Base-by-base conservation (phyloP, 2,888 invertebrate species). In the Rhyacophila evoluta region DNA sequence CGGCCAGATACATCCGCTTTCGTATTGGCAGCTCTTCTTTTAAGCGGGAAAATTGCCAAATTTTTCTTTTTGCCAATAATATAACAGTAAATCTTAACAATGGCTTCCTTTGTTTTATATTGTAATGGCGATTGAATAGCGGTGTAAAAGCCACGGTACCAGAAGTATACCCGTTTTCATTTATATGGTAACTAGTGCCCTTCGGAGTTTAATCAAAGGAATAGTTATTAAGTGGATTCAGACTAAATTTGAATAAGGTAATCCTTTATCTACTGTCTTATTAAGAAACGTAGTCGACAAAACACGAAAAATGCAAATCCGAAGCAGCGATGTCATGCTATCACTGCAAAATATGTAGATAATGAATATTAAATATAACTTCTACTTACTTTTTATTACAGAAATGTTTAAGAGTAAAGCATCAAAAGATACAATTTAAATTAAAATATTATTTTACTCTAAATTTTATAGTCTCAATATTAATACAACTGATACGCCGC, bases 121-220 rank as follows among this genome's bases (percentile, higher is more conserved):
- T 55, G 19, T 55, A 55, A 19, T 6, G 10, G 25, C 19, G 19
- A 55, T 55, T 19, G 25, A 55, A 25, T 55, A 25, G 55, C 25
- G 19, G 55, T 25, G 19, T 6, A 19, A 25, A 55, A 55, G 55
- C 55, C 19, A 19, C 0, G 55, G 55, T 10, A 55, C 19, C 55
- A 25, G 25, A 55, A 55, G 6, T 55, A 55, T 19, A 10, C 8
- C 25, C 55, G 19, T 1, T 55, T 55, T 55, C 55, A 55, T 55
- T 55, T 55, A 55, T 55, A 55, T 55, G 55, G 55, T 55, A 55
- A 55, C 55, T 55, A 55, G 55, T 19, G 12, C 55, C 55, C 55
- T 55, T 55, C 19, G 19, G 55, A 55, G 19, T 55, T 55, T 55
- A 55, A 55, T 55, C 55, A 55, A 55, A 55, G 25, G 55, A 55